Percentiles rank a stretch among this genome's conserved stretches.
phyloP scores from a whole-genome alignment of 2,113 vertebrate species.

The Oenanthe oenanthe region DNA sequence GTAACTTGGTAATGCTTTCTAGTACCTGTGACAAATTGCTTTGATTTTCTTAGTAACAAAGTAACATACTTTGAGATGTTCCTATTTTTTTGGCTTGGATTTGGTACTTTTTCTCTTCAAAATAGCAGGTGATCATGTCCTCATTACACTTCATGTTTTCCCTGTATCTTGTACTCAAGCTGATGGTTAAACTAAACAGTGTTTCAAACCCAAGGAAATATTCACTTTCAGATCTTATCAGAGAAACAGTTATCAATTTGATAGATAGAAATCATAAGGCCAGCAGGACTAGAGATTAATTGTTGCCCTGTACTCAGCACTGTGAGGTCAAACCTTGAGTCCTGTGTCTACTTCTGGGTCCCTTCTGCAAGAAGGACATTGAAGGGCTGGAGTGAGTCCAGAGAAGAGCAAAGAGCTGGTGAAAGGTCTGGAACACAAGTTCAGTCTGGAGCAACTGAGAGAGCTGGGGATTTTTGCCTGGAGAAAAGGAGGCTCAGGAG shows the following conservation, averaged over 20 bases:
- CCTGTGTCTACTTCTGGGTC: neutral
- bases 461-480: neutral
- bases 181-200: neutral
- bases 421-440: neutral
- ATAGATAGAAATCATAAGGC: neutral
- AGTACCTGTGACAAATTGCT: conserved; percentile 13
- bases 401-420: neutral
- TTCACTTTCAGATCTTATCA: neutral
- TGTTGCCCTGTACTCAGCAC: too few relatives aligned
- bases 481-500: neutral
- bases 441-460: neutral
- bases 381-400: rapidly evolving
- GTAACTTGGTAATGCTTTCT: conserved; percentile 5
- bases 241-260: neutral
- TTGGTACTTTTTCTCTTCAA: neutral
- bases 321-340: neutral
- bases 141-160: neutral
- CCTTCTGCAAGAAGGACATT: neutral
- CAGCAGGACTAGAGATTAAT: neutral
- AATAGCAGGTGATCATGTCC: neutral
- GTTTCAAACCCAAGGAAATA: neutral
- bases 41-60: neutral
- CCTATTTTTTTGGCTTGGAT: neutral
- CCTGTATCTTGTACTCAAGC: neutral
- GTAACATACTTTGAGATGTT: neutral